These are phyloP conservation scores for Petrosia ficiformis DNA, from an alignment of 37 sponge, comb jelly and placozoan species.

Conservation along the genomic window DNA sequence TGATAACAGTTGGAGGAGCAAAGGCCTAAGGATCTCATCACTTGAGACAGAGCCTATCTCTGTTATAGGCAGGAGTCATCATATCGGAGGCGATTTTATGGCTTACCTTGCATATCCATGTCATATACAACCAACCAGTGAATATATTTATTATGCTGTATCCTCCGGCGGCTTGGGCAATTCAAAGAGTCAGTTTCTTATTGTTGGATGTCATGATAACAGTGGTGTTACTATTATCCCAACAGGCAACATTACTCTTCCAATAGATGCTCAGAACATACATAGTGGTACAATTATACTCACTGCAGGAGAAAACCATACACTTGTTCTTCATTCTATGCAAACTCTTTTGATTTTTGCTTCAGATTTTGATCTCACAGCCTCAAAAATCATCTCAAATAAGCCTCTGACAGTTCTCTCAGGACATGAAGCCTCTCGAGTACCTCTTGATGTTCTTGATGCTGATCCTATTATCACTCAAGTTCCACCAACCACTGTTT, in stretches of 20 bases:
- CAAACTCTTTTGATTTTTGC: background rate
- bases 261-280: background rate
- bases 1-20: background rate
- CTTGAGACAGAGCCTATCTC: background rate
- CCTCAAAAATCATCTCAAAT: constrained; percentile 12
- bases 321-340: background rate
- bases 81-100: background rate
- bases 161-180: background rate
- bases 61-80: background rate
- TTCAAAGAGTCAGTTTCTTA: constrained; percentile 1
- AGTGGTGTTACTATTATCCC: background rate
- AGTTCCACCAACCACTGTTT: constrained; percentile 7
- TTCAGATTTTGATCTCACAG: constrained; percentile 11
- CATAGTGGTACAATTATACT: background rate
- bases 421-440: constrained; percentile 8
- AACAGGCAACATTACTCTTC: background rate
- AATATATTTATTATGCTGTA: background rate
- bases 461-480: constrained; percentile 3
- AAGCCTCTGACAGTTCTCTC: constrained; percentile 11
- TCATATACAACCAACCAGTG: background rate
- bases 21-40: background rate
- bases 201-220: background rate
- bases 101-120: background rate
- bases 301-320: background rate
- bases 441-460: background rate